Conservation (phyloP, 2,113 vertebrate species). For the Onychorhynchus coronatus region DNA sequence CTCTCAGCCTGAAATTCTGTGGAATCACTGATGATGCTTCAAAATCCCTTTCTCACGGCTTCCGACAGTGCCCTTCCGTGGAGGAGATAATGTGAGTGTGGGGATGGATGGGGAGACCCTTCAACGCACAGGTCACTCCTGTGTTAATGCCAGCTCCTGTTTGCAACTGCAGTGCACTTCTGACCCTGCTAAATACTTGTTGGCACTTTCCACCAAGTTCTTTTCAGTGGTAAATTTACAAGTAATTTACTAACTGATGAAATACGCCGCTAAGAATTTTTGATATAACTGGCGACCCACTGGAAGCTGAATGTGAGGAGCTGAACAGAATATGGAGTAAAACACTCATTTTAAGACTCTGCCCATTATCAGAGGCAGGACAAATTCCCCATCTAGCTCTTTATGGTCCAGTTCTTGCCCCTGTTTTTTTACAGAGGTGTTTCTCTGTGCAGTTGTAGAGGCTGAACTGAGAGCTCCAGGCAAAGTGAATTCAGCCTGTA, state of each 20-base stretch:
- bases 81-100: constrained; percentile 76
- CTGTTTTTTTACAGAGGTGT: background rate
- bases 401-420: background rate
- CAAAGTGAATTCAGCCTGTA: background rate
- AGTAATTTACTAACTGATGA: background rate
- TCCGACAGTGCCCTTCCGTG: constrained; percentile 53
- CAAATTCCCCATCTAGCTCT: background rate
- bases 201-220: background rate
- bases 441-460: background rate
- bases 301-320: background rate
- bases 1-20: constrained; percentile 67
- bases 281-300: background rate
- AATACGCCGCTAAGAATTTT: background rate
- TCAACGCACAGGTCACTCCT: background rate
- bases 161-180: background rate
- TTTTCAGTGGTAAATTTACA: background rate
- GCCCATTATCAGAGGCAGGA: background rate
- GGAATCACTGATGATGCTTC: constrained; percentile 55
- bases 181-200: background rate
- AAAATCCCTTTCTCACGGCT: background rate
- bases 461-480: background rate
- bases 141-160: background rate
- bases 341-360: background rate
- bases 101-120: background rate
- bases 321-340: background rate